These are phyloP conservation scores for Tautogolabrus adspersus DNA, from an alignment of 2,113 vertebrate species.

Conservation along the genomic window DNA sequence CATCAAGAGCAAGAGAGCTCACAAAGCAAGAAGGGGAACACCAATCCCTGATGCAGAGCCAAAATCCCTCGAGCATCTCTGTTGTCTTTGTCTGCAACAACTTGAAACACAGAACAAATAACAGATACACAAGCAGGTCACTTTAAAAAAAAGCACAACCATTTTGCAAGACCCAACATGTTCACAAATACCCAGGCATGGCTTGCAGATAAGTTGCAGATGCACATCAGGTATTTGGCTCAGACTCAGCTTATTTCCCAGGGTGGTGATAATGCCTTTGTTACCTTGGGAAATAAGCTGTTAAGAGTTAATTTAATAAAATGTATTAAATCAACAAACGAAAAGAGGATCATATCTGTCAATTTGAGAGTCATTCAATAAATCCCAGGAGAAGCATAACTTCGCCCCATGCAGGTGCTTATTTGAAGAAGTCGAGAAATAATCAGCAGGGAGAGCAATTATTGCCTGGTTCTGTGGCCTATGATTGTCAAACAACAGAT, in stretches of 20 bases:
- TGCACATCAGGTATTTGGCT: constrained; percentile 12
- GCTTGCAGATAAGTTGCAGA: constrained; percentile 21
- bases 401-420: background rate
- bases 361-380: background rate
- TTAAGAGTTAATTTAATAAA: constrained; percentile 44
- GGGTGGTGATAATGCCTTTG: constrained; percentile 11
- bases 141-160: background rate
- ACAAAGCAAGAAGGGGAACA: too few species aligned
- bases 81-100: too few species aligned
- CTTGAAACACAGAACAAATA: too few species aligned
- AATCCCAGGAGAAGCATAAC: background rate
- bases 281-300: constrained; percentile 38
- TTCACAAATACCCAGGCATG: background rate
- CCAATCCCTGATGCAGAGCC: too few species aligned
- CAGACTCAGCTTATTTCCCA: constrained; percentile 46
- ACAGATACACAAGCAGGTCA: too few species aligned
- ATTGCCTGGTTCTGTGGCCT: background rate
- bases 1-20: too few species aligned
- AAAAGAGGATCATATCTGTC: constrained; percentile 19
- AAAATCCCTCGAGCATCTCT: too few species aligned
- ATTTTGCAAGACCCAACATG: background rate
- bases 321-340: constrained; percentile 23
- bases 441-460: constrained; percentile 4
- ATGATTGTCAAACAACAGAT: background rate
- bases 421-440: background rate